Percentiles rank a stretch among this genome's conserved stretches.
Evolutionary conservation across 1,140 invertebrate genomes (phyloP).

Genomic region (Drosophila biarmipes): DNA sequence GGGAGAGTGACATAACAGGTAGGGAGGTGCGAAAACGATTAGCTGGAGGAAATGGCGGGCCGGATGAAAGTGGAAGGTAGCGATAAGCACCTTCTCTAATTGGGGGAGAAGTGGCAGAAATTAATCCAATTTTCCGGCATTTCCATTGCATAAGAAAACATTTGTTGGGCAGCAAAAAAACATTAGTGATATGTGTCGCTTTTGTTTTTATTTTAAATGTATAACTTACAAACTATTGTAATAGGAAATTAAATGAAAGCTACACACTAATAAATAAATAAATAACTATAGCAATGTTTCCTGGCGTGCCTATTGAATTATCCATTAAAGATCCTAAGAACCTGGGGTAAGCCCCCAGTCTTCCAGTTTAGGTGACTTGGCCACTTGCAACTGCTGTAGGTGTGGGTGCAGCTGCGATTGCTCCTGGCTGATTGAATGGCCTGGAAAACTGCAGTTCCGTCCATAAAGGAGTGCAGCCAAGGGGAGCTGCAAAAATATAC

Average conservation of each 20-base stretch:
- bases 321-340: conserved; percentile 40
- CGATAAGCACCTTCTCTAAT: conserved; percentile 23
- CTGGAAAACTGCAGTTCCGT: conserved; percentile 57
- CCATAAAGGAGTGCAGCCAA: conserved; percentile 45
- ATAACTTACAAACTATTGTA: too few relatives aligned
- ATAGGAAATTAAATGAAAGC: neutral
- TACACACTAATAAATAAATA: conserved; percentile 29
- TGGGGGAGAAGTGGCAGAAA: conserved; percentile 17
- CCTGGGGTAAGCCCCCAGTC: conserved; percentile 20
- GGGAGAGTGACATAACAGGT: conserved; percentile 57
- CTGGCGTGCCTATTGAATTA: neutral
- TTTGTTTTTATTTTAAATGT: too few relatives aligned
- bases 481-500: conserved; percentile 23
- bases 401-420: conserved; percentile 31
- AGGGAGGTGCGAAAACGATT: conserved; percentile 49
- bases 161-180: neutral
- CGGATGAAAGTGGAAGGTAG: conserved; percentile 29
- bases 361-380: conserved; percentile 3
- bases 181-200: neutral
- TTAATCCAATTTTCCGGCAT: conserved; percentile 29
- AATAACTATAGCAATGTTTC: conserved; percentile 11
- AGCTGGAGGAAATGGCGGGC: conserved; percentile 10
- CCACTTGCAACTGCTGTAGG: conserved; percentile 55
- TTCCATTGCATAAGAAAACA: conserved; percentile 23
- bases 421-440: conserved; percentile 52